Percentiles rank a stretch among this genome's conserved stretches.
Evolutionary conservation across 2,888 invertebrate species (phyloP).

Genomic region (Theodoxus fluviatilis): DNA sequence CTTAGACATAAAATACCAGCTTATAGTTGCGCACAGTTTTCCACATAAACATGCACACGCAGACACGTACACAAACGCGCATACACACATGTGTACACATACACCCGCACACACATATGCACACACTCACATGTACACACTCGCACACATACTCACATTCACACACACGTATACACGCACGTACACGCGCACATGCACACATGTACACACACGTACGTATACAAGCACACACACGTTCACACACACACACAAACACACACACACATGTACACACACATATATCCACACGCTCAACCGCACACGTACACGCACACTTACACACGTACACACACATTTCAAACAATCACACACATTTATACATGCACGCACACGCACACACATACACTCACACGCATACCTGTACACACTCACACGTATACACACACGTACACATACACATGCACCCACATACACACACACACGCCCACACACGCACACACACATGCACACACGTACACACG

Average conservation of each 20-base stretch:
- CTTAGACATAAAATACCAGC: too few relatives aligned
- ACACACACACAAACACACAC: too few relatives aligned
- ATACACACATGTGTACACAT: not conserved
- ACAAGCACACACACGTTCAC: too few relatives aligned
- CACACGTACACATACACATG: too few relatives aligned
- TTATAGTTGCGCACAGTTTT: not conserved
- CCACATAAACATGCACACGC: not conserved
- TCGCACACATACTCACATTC: not conserved
- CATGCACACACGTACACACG: too few relatives aligned
- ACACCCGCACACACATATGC: not conserved
- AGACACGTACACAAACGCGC: not conserved
- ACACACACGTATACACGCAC: not conserved
- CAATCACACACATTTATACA: too few relatives aligned
- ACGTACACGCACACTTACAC: not conserved
- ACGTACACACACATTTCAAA: not conserved
- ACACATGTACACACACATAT: too few relatives aligned
- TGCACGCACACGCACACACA: too few relatives aligned
- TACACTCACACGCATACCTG: too few relatives aligned
- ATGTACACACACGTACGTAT: not conserved
- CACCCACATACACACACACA: too few relatives aligned
- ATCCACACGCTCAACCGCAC: not conserved
- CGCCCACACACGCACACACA: too few relatives aligned
- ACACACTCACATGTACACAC: constrained; percentile 11
- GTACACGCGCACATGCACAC: not conserved
- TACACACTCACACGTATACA: too few relatives aligned